A percentile compares a stretch with the other conserved stretches of the same genome.
Evolutionary conservation across 2,888 invertebrate genomes (phyloP).

Genomic region (Macrosiphum euphorbiae): DNA sequence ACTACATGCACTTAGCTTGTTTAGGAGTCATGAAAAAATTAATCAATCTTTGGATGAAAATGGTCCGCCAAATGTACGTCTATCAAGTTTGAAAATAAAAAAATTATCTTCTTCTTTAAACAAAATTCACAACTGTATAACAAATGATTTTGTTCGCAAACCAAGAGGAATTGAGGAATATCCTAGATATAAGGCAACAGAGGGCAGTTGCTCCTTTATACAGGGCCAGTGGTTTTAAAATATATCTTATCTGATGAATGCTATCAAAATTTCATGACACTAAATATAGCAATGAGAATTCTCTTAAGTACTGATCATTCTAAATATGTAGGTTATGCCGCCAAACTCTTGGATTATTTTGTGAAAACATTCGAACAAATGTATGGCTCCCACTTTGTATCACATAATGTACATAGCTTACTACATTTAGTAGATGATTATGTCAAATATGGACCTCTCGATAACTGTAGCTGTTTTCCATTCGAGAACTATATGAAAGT

Average conservation of each 20-base stretch:
- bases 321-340: neutral
- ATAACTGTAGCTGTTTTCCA: neutral
- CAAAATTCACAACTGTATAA: neutral
- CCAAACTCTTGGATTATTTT: neutral
- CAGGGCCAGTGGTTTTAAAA: neutral
- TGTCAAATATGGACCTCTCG: neutral
- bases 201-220: neutral
- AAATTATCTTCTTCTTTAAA: neutral
- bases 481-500: neutral
- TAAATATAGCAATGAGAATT: neutral
- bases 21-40: neutral
- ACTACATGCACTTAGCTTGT: neutral
- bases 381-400: neutral
- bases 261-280: neutral
- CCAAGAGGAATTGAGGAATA: constrained; percentile 8
- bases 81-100: neutral
- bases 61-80: neutral
- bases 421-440: neutral
- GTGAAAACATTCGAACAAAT: neutral
- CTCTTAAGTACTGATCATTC: neutral
- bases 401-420: neutral
- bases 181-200: neutral
- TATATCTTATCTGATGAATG: neutral
- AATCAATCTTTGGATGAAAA: neutral
- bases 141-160: neutral